These are phyloP conservation scores for Ischnura elegans DNA, from an alignment of 2,888 invertebrate species.

Conservation along the genomic window DNA sequence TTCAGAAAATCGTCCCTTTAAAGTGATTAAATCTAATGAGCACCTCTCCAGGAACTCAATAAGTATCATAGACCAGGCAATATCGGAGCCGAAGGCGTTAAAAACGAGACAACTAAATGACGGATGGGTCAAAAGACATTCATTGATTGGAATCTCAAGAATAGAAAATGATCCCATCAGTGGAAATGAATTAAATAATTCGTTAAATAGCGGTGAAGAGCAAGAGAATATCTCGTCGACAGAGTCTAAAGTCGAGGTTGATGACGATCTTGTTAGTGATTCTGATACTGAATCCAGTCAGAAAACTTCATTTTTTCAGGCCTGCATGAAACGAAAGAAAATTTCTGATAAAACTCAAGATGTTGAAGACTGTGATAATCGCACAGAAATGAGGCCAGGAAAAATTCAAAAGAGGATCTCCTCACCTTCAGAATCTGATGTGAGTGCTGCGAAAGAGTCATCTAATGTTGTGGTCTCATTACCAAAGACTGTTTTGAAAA, in stretches of 20 bases:
- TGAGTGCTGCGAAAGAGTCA: conserved; percentile 68
- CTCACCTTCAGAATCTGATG: conserved; percentile 61
- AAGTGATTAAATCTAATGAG: conserved; percentile 39
- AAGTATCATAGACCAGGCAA: conserved; percentile 75
- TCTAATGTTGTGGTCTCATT: conserved; percentile 68
- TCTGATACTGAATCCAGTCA: conserved; percentile 80
- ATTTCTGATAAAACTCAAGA: background rate
- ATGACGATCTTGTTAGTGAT: conserved; percentile 87
- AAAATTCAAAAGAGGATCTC: conserved; percentile 64
- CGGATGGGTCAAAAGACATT: conserved; percentile 81
- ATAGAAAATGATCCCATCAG: background rate
- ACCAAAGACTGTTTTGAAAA: conserved; percentile 70
- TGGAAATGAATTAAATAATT: conserved; percentile 65
- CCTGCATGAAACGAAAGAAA: conserved; percentile 53
- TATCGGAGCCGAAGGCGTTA: conserved; percentile 72
- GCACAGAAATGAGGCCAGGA: conserved; percentile 27
- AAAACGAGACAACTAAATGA: conserved; percentile 78
- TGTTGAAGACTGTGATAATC: conserved; percentile 15
- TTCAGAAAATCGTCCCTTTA: background rate
- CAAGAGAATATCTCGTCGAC: conserved; percentile 71
- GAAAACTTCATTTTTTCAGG: conserved; percentile 76
- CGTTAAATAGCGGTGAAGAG: conserved; percentile 70
- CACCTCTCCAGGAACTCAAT: conserved; percentile 72
- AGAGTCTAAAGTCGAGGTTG: conserved; percentile 82
- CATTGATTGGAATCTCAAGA: background rate